Base-by-base conservation (phyloP, 2,888 invertebrate species). In the Melieria picta region DNA sequence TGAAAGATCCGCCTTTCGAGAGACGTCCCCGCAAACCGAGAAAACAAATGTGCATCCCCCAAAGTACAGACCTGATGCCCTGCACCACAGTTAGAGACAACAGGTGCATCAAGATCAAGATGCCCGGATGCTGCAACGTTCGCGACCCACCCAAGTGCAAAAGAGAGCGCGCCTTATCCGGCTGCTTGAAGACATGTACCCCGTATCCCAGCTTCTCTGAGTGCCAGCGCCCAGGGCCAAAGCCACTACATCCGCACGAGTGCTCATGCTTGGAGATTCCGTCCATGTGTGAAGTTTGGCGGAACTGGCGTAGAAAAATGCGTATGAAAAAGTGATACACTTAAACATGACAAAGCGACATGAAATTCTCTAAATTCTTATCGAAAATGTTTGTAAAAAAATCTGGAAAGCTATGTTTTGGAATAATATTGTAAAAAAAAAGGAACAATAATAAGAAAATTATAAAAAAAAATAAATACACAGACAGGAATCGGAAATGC, bases 191-290 rank as follows among this genome's bases (percentile, higher is more conserved):
- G 55, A 66, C 75, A 7, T 75, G 76, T 65, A 72, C 76, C 1
- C 80, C 80, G 0, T 79, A 79, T 71, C 80, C 80, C 2, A 74
- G 76, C 30, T 81, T 74, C 50, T 79, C 79, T 0, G 81, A 81
- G 62, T 80, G 80, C 66, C 46, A 56, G 6, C 72, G 73, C 1
- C 65, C 71, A 7, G 9, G n/a, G 0, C 56, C 50, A 13, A 75
- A 72, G 42, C 62, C 72, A 4, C 43, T 62, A n/a, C 76, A 73
- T 65, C 71, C 74, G 4, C 55, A 64, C 7, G 81, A 81, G 57
- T 80, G 80, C 61, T 73, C 75, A 11, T 80, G 80, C 46, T 64
- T 80, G 13, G 69, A 77, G 45, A 67, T 78, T 7, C 76, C 76
- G 11, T 72, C 77, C 10, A 76, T 80, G 78, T 80, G 80, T 74